Evolutionary conservation across 2,797 vertebrate species (phyloP).

Genomic region (Perodicticus potto): DNA sequence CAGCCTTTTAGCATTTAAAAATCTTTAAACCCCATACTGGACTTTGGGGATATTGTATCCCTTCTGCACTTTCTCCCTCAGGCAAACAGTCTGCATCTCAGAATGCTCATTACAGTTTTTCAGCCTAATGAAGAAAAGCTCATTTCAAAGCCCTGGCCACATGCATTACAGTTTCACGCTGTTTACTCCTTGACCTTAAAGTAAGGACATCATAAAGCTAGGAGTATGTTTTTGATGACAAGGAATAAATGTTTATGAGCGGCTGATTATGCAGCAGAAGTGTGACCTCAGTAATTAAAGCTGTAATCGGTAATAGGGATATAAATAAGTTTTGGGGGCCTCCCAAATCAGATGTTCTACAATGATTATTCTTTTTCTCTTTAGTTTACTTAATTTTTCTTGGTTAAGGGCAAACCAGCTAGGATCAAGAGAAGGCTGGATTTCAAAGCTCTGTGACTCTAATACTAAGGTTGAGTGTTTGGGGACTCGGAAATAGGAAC

Average conservation of each 20-base stretch:
- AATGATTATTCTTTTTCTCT: background rate
- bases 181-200: conserved; percentile 49
- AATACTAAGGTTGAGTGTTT: background rate
- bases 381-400: background rate
- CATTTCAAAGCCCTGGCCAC: background rate
- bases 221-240: background rate
- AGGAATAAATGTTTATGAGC: background rate
- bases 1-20: background rate
- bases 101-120: background rate
- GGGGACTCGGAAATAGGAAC: background rate
- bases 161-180: background rate
- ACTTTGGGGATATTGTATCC: background rate
- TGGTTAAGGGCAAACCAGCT: background rate
- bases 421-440: background rate
- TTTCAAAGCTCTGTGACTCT: background rate
- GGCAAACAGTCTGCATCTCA: background rate
- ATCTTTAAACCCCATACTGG: background rate
- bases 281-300: conserved; percentile 8
- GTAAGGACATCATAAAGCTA: background rate
- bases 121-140: background rate
- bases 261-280: background rate
- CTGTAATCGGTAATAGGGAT: background rate
- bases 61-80: accelerated
- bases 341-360: background rate
- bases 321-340: background rate